Conservation (phyloP, 2,113 vertebrate species). For the Leucoraja erinaceus region DNA sequence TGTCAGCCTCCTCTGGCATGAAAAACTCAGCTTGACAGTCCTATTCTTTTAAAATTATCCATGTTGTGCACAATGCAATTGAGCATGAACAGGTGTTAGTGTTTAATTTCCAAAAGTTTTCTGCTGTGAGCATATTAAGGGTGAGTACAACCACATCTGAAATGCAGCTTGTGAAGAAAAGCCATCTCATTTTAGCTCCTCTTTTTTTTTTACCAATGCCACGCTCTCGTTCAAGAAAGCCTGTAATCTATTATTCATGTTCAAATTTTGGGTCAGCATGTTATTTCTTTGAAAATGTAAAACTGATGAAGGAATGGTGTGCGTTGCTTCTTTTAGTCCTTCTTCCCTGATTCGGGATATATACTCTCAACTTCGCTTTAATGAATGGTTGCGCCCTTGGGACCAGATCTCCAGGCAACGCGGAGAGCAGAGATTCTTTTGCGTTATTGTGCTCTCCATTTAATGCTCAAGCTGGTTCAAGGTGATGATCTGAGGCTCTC, state of each 20-base stretch:
- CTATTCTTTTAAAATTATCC: not conserved
- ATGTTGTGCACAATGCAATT: not conserved
- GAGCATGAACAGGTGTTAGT: not conserved
- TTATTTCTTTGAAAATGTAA: not conserved
- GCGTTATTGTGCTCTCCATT: not conserved
- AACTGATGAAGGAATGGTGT: not conserved
- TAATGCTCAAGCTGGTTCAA: not conserved
- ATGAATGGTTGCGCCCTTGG: not conserved
- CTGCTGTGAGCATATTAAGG: not conserved
- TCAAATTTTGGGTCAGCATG: not conserved
- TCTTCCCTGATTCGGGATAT: not conserved
- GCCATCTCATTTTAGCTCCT: not conserved
- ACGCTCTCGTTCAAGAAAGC: not conserved
- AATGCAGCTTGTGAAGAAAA: not conserved
- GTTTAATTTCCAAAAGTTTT: not conserved
- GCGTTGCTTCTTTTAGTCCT: not conserved
- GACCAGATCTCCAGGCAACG: not conserved
- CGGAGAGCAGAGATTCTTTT: not conserved
- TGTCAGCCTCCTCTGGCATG: not conserved
- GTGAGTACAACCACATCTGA: not conserved
- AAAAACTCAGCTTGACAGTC: conserved; percentile 11
- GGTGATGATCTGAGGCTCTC: not conserved
- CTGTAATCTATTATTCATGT: not conserved
- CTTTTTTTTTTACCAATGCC: not conserved
- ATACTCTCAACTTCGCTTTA: not conserved